Percentiles rank a stretch among this genome's conserved stretches.
These are phyloP conservation scores for Magallana angulata DNA, from an alignment of 1,140 invertebrate genomes.

Conservation along the genomic window DNA sequence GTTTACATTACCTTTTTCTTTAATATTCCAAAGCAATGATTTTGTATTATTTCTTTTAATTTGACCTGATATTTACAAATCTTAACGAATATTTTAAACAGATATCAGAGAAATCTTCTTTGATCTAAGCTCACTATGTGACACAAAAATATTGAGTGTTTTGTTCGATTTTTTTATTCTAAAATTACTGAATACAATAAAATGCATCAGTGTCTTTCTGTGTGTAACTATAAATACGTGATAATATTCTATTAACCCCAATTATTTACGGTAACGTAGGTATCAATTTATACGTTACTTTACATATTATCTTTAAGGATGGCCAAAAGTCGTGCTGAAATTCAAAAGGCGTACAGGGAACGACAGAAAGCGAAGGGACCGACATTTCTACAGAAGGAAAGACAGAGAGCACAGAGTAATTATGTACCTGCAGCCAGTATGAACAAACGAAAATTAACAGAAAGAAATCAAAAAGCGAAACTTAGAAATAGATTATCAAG, in stretches of 20 bases:
- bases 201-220: neutral
- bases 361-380: conserved; percentile 9
- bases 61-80: too few species aligned
- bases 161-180: neutral
- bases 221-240: neutral
- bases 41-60: too few species aligned
- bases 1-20: too few species aligned
- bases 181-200: neutral
- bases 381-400: conserved; percentile 23
- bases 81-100: too few species aligned
- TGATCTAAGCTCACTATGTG: neutral
- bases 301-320: conserved; percentile 18
- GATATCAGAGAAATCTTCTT: neutral
- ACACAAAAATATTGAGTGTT: neutral
- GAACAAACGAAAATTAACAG: neutral
- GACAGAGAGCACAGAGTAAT: neutral
- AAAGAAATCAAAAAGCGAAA: conserved; percentile 24
- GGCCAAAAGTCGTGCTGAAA: conserved; percentile 14
- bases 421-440: neutral
- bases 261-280: conserved; percentile 13
- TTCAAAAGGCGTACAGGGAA: conserved; percentile 21
- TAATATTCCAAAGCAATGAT: too few species aligned
- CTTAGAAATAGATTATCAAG: conserved; percentile 4
- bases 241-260: neutral
- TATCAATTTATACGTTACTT: neutral